A percentile compares a stretch with the other conserved stretches of the same genome.
These are phyloP conservation scores for Lucilia sericata DNA, from an alignment of 1,140 invertebrate genomes.

Conservation along the genomic window DNA sequence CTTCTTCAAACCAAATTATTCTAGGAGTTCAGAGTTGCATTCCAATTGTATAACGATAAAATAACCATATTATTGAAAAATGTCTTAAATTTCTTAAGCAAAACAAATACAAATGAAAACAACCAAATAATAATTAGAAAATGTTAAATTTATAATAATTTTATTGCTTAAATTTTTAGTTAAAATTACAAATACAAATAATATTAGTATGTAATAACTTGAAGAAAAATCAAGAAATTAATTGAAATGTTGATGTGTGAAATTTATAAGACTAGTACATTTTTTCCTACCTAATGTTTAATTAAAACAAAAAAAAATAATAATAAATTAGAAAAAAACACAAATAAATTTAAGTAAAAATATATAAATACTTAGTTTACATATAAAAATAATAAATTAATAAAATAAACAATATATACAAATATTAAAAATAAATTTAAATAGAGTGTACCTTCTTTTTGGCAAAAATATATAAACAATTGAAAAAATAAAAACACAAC, in stretches of 20 bases:
- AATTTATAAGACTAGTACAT: conserved; percentile 67
- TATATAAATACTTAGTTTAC: conserved; percentile 24
- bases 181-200: conserved; percentile 42
- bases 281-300: conserved; percentile 63
- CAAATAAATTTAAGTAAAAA: conserved; percentile 24
- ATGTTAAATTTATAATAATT: conserved; percentile 18
- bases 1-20: too few species aligned
- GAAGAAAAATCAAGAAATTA: conserved; percentile 50
- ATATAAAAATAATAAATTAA: neutral
- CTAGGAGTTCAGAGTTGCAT: too few species aligned
- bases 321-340: conserved; percentile 15
- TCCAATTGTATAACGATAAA: too few species aligned
- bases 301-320: conserved; percentile 46
- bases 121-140: neutral
- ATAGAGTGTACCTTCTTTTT: neutral
- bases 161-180: neutral
- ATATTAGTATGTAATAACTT: conserved; percentile 30
- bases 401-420: conserved; percentile 21
- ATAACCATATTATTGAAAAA: too few species aligned
- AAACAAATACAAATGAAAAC: too few species aligned
- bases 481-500: neutral
- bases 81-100: too few species aligned
- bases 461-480: neutral
- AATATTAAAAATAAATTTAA: neutral
- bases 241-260: conserved; percentile 66